phyloP scores from a whole-genome alignment of 2,113 vertebrate genomes.

The Trichomycterus rosablanca region DNA sequence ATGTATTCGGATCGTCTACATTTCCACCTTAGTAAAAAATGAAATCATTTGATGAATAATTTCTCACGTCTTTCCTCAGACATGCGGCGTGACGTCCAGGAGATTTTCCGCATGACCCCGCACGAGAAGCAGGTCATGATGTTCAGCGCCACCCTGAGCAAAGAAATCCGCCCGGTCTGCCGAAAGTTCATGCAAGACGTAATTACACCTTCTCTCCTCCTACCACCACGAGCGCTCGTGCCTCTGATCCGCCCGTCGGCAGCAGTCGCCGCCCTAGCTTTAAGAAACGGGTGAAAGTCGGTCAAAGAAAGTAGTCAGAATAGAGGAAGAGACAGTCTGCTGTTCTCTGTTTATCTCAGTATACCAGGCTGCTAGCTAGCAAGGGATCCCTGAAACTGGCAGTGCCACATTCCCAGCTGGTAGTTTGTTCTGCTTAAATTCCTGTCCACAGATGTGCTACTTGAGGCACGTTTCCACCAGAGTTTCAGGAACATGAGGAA shows the following conservation, averaged over 20 bases:
- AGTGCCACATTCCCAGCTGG: conserved; percentile 8
- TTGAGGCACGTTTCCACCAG: no score
- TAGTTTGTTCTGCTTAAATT: no score
- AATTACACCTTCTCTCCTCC: conserved; percentile 67
- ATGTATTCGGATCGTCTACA: no score
- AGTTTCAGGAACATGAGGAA: no score
- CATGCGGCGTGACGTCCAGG: conserved; percentile 82
- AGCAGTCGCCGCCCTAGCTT: conserved; percentile 20
- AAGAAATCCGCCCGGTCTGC: conserved; percentile 81
- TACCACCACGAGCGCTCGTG: conserved; percentile 56
- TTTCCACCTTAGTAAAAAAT: no score
- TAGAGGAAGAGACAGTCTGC: background rate
- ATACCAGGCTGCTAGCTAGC: conserved; percentile 22
- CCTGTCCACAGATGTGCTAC: no score
- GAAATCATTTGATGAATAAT: no score
- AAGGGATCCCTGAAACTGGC: conserved; percentile 10
- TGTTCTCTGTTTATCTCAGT: background rate
- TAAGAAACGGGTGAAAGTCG: conserved; percentile 3
- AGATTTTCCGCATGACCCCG: conserved; percentile 82
- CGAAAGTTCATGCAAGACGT: conserved; percentile 87
- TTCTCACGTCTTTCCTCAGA: conserved; percentile 60
- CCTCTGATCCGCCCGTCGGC: conserved; percentile 42
- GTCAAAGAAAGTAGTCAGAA: background rate
- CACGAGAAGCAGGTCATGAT: conserved; percentile 87
- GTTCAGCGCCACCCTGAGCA: conserved; percentile 83